Evolutionary conservation across 2,888 invertebrate genomes (phyloP), one percentile per base, ranked within the genome.

Genomic region (Conchocele bisecta): DNA sequence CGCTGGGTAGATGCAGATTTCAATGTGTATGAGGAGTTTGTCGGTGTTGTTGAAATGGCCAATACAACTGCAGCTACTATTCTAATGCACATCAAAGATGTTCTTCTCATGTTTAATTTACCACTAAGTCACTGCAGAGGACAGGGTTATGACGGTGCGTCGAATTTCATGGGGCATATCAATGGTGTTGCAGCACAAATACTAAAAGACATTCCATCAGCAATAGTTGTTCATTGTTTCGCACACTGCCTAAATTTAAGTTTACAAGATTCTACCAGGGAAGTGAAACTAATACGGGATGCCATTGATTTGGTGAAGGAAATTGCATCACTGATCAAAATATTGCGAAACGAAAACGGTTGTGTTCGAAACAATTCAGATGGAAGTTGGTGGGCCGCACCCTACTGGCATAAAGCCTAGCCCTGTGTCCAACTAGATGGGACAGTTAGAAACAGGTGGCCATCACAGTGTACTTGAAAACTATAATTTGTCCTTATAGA

Each of bases 361-460:
- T 20, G 28, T 67, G 26, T 72, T 75, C 41, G 54, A 41, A 31
- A 41, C 51, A 24, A 48, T 74, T 26, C 63, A 67, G 51, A n/a
- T n/a, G 6, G 20, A 50, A 15, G 24, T 39, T 37, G 50, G 53
- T 20, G 17, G 28, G 11, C 42, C 54, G 20, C 37, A 33, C 13
- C 35, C 57, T 46, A n/a, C 41, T 5, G 53, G n/a, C n/a, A n/a
- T 44, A 11, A 44, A 46, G 50, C 70, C 57, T n/a, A n/a, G n/a
- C n/a, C n/a, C 42, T 75, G 26, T 75, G 75, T 53, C 75, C 63
- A 26, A 71, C 70, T 7, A 41, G 70, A 37, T 75, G 75, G n/a
- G 66, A 71, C 75, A 13, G 71, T 61, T 22, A 54, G 71, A 11
- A 71, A 60, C 22, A 50, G 37, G n/a, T n/a, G 29, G 54, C 66